Evolutionary conservation across 2,113 vertebrate genomes (phyloP).

Genomic region (Catharus bicknelli): DNA sequence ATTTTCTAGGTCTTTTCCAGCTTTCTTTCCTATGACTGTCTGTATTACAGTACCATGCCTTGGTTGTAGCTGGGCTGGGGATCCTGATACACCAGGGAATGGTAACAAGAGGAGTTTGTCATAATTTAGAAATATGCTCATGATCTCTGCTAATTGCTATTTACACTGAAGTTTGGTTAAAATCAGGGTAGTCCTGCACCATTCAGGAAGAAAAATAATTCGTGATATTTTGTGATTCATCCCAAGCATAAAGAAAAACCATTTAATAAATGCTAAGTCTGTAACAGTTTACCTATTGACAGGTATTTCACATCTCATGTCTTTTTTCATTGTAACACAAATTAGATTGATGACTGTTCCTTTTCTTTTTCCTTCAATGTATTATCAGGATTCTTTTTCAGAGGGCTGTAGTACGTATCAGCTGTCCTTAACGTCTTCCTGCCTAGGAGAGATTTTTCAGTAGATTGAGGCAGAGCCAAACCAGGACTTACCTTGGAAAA

Average conservation of each 20-base stretch:
- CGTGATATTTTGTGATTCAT: background rate
- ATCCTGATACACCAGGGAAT: background rate
- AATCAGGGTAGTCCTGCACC: background rate
- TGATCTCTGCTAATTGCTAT: background rate
- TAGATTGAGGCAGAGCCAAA: background rate
- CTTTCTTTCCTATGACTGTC: background rate
- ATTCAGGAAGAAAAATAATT: background rate
- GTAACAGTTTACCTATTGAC: background rate
- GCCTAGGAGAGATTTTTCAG: background rate
- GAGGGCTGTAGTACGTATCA: background rate
- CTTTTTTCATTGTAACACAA: background rate
- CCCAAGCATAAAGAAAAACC: background rate
- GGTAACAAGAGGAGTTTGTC: background rate
- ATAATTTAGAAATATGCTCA: background rate
- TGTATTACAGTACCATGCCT: background rate
- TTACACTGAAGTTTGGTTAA: background rate
- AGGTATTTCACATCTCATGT: background rate
- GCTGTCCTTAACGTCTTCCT: background rate
- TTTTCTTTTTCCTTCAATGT: background rate
- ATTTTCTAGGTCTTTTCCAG: slow-evolving; percentile 20
- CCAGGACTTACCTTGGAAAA: background rate
- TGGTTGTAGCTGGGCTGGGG: background rate
- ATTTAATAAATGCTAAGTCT: background rate
- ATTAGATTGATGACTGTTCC: background rate
- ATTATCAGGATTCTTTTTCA: background rate